Evolutionary conservation across 2,113 vertebrate species (phyloP).

Genomic region (Neoarius graeffei): DNA sequence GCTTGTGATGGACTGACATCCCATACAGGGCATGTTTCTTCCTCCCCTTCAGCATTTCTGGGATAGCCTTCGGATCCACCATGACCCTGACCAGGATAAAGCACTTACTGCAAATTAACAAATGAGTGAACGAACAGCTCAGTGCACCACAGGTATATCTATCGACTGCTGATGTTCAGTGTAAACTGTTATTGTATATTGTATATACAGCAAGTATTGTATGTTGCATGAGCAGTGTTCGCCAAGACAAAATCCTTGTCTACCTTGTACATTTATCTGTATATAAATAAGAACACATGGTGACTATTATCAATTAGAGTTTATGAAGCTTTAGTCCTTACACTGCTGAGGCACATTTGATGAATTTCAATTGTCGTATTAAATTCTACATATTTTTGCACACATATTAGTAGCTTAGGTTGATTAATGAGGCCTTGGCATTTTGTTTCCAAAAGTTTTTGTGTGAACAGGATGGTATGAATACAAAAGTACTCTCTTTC

Average conservation of each 20-base stretch:
- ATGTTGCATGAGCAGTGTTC: background rate
- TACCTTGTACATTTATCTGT: background rate
- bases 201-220: background rate
- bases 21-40: background rate
- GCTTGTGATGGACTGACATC: background rate
- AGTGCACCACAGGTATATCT: background rate
- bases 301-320: background rate
- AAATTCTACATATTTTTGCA: background rate
- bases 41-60: background rate
- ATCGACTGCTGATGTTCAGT: background rate
- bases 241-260: background rate
- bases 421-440: background rate
- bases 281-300: background rate
- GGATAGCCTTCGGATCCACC: background rate
- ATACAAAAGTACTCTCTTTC: background rate
- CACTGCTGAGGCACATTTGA: background rate
- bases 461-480: background rate
- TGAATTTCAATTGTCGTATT: background rate
- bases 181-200: background rate
- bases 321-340: background rate
- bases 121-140: background rate
- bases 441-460: background rate
- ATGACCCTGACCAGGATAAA: background rate
- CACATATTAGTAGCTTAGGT: background rate
- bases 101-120: background rate